These are phyloP conservation scores for Philopotamus ludificatus DNA, from an alignment of 1,140 invertebrate genomes.

Conservation along the genomic window DNA sequence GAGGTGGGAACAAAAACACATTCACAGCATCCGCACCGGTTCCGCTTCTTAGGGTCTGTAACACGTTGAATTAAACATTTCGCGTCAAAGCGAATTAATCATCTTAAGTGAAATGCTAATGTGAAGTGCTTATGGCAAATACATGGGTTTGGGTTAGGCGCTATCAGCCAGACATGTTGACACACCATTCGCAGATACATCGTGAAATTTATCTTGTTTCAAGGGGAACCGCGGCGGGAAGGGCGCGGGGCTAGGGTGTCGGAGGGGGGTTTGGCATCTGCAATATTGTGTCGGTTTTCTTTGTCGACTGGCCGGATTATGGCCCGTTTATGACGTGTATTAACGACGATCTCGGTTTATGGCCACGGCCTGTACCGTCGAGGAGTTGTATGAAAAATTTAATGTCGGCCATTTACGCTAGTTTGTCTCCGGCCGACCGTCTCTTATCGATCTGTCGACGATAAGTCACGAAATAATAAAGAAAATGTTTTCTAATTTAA, in stretches of 20 bases:
- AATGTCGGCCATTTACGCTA: too few relatives aligned
- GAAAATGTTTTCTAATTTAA: too few relatives aligned
- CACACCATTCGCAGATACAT: neutral
- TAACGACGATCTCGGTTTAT: too few relatives aligned
- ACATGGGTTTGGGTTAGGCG: slow-evolving; percentile 4
- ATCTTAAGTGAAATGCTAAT: slow-evolving; percentile 32
- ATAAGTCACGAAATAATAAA: too few relatives aligned
- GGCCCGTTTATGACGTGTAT: neutral
- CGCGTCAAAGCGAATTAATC: slow-evolving; percentile 23
- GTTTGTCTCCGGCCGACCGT: too few relatives aligned
- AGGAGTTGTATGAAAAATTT: too few relatives aligned
- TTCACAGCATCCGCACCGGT: neutral
- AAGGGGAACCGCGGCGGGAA: neutral
- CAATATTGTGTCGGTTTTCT: neutral
- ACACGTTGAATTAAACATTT: slow-evolving; percentile 27
- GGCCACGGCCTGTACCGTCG: too few relatives aligned
- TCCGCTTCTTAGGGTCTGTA: too few relatives aligned
- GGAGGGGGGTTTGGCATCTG: too few relatives aligned
- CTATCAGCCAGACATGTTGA: slow-evolving; percentile 25
- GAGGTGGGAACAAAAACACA: neutral
- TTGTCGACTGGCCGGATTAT: neutral
- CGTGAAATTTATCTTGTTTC: slow-evolving; percentile 11
- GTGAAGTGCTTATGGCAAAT: slow-evolving; percentile 12
- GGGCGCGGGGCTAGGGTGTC: too few relatives aligned
- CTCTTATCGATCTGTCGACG: too few relatives aligned